Percentiles rank a stretch among this genome's conserved stretches.
These are phyloP conservation scores for Amphimallon solstitiale DNA, from an alignment of 2,888 invertebrate genomes.

Conservation along the genomic window DNA sequence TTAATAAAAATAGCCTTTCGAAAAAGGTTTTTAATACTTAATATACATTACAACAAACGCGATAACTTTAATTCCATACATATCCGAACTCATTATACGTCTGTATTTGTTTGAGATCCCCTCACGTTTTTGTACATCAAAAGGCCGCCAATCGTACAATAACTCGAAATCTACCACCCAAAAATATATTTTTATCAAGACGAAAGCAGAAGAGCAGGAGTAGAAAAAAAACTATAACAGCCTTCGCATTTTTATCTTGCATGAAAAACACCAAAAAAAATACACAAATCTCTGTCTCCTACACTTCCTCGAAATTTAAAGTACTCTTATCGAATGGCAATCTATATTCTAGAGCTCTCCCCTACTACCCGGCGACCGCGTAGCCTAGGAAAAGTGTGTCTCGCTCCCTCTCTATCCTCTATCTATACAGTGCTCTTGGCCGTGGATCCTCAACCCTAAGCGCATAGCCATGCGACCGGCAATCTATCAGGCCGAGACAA, in stretches of 20 bases:
- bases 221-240: slow-evolving; percentile 37
- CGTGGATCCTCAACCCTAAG: slow-evolving; percentile 40
- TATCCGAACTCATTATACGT: too few species aligned
- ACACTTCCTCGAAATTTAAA: slow-evolving; percentile 56
- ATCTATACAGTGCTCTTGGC: slow-evolving; percentile 36
- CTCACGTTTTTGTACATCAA: not conserved
- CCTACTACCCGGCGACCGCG: slow-evolving; percentile 45
- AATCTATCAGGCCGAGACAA: slow-evolving; percentile 63
- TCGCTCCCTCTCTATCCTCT: slow-evolving; percentile 34
- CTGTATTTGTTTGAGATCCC: too few species aligned
- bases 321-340: slow-evolving; percentile 55
- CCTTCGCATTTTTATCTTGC: slow-evolving; percentile 43
- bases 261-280: slow-evolving; percentile 47
- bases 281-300: slow-evolving; percentile 54
- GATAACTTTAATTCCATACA: too few species aligned
- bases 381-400: slow-evolving; percentile 41
- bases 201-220: slow-evolving; percentile 15
- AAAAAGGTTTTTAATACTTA: too few species aligned
- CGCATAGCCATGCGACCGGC: slow-evolving; percentile 59
- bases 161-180: slow-evolving; percentile 15
- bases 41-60: too few species aligned
- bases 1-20: too few species aligned
- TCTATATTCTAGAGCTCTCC: slow-evolving; percentile 53
- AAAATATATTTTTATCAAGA: slow-evolving; percentile 28
- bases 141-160: slow-evolving; percentile 9